phyloP scores from a whole-genome alignment of 30 jellyfish, hydroid and myxozoan genomes.

The Mastigias papua region DNA sequence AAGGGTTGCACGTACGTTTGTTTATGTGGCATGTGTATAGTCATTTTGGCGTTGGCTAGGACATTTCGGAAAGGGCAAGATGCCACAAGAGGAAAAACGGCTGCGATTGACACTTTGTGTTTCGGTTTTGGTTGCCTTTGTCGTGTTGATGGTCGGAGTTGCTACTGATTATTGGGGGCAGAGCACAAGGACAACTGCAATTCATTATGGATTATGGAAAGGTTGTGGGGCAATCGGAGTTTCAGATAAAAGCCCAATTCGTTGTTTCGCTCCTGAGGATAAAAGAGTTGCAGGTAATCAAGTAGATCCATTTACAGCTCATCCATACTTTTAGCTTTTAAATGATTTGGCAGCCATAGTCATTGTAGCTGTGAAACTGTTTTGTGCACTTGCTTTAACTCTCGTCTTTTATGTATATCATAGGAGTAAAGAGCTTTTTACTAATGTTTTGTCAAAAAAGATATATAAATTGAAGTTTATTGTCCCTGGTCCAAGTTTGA shows the following conservation, averaged over 20 bases:
- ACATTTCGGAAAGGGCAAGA: background rate
- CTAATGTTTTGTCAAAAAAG: too few relatives aligned
- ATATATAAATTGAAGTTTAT: too few relatives aligned
- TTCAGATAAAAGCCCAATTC: conserved; percentile 60
- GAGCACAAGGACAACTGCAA: conserved; percentile 58
- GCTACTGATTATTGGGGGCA: conserved; percentile 83
- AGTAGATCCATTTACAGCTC: background rate
- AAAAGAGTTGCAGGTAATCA: conserved; percentile 56
- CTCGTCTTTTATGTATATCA: too few relatives aligned
- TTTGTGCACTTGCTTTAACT: too few relatives aligned
- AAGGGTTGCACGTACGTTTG: background rate
- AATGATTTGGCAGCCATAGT: too few relatives aligned
- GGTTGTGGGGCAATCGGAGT: conserved; percentile 75
- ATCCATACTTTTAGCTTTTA: background rate
- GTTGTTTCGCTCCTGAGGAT: conserved; percentile 62
- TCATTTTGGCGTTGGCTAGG: too few relatives aligned
- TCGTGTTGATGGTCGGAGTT: conserved; percentile 61
- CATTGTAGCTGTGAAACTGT: too few relatives aligned
- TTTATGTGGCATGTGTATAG: too few relatives aligned
- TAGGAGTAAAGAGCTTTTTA: too few relatives aligned
- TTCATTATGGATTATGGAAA: conserved; percentile 81
- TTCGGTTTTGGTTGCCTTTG: conserved; percentile 53
- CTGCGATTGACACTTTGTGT: conserved; percentile 54
- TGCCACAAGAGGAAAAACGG: conserved; percentile 54
- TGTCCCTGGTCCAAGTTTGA: too few relatives aligned